These are phyloP conservation scores for Rhagoletis pomonella DNA, from an alignment of 1,140 invertebrate species.

Conservation along the genomic window DNA sequence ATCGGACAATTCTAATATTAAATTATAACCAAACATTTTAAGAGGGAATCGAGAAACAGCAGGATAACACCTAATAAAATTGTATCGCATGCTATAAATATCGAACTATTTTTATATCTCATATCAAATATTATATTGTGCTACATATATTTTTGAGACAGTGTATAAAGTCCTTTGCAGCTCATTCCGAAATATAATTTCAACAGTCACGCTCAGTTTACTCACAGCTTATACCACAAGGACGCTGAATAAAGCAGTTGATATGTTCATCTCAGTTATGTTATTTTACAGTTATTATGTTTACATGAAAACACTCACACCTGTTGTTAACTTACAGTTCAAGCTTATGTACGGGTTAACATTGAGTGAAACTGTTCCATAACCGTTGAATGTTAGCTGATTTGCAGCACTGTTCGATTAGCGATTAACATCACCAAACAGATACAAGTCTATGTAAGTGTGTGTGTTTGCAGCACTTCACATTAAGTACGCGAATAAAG, in stretches of 20 bases:
- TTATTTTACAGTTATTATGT: too few relatives aligned
- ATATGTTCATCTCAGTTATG: neutral
- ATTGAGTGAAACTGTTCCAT: neutral
- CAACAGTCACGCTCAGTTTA: neutral
- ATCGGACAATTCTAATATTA: too few relatives aligned
- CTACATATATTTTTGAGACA: neutral
- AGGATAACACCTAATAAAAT: neutral
- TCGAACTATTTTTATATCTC: neutral
- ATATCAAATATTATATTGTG: neutral
- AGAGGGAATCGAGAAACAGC: too few relatives aligned
- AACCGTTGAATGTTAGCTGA: neutral
- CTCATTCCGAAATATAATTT: neutral
- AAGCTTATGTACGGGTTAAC: neutral
- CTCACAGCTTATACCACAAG: neutral
- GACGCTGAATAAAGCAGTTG: neutral
- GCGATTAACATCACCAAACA: too few relatives aligned
- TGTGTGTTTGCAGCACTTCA: neutral
- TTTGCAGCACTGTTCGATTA: neutral
- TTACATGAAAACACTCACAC: neutral
- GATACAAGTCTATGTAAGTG: neutral
- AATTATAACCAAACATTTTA: too few relatives aligned
- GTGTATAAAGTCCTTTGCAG: neutral
- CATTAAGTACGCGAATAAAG: neutral
- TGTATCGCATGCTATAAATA: slow-evolving; percentile 16
- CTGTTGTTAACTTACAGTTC: neutral